Conservation (phyloP, 2,888 invertebrate genomes). For the Molanna angustata region DNA sequence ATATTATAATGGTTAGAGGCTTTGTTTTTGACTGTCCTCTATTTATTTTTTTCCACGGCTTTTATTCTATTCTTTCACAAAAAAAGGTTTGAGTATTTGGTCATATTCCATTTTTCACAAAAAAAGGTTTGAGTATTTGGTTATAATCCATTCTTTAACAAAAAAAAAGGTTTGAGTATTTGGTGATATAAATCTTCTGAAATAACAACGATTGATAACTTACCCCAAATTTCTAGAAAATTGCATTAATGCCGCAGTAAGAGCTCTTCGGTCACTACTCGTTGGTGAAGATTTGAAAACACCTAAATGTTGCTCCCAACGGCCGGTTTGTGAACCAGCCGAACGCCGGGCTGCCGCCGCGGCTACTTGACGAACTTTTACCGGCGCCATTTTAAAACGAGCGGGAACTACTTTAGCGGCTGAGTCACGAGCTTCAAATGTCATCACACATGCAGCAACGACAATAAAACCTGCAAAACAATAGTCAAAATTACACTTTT, state of each 20-base stretch:
- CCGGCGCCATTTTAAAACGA: constrained; percentile 52
- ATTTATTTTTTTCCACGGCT: too few relatives aligned
- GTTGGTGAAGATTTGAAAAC: constrained; percentile 62
- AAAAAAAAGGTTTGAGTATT: too few relatives aligned
- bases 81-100: too few relatives aligned
- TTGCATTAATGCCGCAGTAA: constrained; percentile 46
- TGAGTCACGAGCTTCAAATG: constrained; percentile 95
- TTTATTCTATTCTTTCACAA: too few relatives aligned
- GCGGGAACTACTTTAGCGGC: constrained; percentile 90
- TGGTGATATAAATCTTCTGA: too few relatives aligned
- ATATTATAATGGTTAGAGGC: too few relatives aligned
- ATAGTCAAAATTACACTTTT: too few relatives aligned
- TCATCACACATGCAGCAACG: constrained; percentile 97
- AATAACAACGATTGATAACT: neutral
- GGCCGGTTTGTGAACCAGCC: constrained; percentile 51
- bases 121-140: too few relatives aligned
- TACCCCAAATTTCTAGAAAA: constrained; percentile 37
- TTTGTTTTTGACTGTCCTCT: too few relatives aligned
- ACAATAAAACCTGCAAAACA: constrained; percentile 77
- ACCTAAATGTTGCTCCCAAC: constrained; percentile 66
- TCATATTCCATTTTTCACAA: too few relatives aligned
- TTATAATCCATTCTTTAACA: too few relatives aligned
- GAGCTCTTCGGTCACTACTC: constrained; percentile 48
- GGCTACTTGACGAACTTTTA: constrained; percentile 48
- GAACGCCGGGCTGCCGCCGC: constrained; percentile 51